Conservation (phyloP, 2,113 vertebrate species). For the Anser cygnoides region DNA sequence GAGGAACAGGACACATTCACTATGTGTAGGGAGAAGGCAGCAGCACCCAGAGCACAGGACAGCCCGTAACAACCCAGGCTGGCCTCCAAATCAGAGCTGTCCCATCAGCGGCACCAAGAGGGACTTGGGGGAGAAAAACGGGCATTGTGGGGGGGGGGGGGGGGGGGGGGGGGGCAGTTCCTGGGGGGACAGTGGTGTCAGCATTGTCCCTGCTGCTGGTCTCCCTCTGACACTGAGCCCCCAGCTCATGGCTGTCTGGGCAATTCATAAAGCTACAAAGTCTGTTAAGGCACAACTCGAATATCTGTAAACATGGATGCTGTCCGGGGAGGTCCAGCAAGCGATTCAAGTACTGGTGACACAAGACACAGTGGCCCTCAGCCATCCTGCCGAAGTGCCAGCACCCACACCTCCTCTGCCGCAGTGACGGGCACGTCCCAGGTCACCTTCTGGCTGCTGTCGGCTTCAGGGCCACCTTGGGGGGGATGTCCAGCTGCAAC, state of each 20-base stretch:
- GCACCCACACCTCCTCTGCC: background rate
- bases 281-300: slow-evolving; percentile 46
- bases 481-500: background rate
- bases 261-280: background rate
- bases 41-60: background rate
- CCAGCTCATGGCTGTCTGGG: background rate
- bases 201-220: background rate
- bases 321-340: background rate
- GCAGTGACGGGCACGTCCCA: fast-evolving
- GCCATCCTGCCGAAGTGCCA: background rate
- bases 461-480: background rate
- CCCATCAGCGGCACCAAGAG: background rate
- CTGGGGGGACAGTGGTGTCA: background rate
- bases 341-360: slow-evolving; percentile 5
- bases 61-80: fast-evolving
- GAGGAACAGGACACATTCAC: background rate
- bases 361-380: fast-evolving
- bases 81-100: background rate
- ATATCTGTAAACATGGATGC: slow-evolving; percentile 16
- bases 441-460: background rate
- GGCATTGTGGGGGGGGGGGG: background rate
- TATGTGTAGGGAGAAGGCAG: background rate
- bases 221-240: background rate
- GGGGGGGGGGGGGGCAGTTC: too few relatives aligned
- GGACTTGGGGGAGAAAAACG: background rate